Evolutionary conservation across 2,888 invertebrate genomes (phyloP).

Genomic region (Lasioglossum leucozonium): DNA sequence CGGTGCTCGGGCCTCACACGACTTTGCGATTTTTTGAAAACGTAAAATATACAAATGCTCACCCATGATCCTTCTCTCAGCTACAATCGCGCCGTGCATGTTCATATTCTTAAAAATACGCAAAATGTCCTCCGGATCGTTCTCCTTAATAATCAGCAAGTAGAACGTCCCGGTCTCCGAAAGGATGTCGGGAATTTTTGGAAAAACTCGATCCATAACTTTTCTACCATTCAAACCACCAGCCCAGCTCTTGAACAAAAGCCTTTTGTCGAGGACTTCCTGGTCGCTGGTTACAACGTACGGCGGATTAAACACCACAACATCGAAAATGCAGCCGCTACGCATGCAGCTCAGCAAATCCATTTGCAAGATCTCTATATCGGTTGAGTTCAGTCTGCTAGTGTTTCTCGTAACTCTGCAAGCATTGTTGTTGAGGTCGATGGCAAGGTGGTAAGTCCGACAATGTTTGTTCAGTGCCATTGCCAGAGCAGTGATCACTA

Average conservation of each 20-base stretch:
- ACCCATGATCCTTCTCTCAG: slow-evolving; percentile 92
- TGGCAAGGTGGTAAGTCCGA: slow-evolving; percentile 86
- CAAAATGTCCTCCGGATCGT: slow-evolving; percentile 91
- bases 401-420: slow-evolving; percentile 90
- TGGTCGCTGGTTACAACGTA: slow-evolving; percentile 95
- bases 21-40: slow-evolving; percentile 82
- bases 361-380: slow-evolving; percentile 88
- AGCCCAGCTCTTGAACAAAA: slow-evolving; percentile 90
- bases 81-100: slow-evolving; percentile 87
- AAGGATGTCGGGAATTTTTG: slow-evolving; percentile 89
- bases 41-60: slow-evolving; percentile 95
- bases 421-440: slow-evolving; percentile 94
- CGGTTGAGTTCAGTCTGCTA: slow-evolving; percentile 88
- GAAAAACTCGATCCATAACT: slow-evolving; percentile 91
- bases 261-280: slow-evolving; percentile 87
- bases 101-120: slow-evolving; percentile 86
- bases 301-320: slow-evolving; percentile 98
- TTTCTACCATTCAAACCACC: slow-evolving; percentile 91
- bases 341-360: slow-evolving; percentile 88
- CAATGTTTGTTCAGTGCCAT: slow-evolving; percentile 85
- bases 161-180: slow-evolving; percentile 93
- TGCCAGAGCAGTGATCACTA: slow-evolving; percentile 94
- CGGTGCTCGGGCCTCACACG: background rate
- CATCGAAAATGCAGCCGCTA: slow-evolving; percentile 88
- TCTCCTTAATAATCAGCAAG: slow-evolving; percentile 94